Evolutionary conservation across 2,888 invertebrate species (phyloP), one percentile per base, ranked within the genome.

Genomic region (Folsomia manolachei): DNA sequence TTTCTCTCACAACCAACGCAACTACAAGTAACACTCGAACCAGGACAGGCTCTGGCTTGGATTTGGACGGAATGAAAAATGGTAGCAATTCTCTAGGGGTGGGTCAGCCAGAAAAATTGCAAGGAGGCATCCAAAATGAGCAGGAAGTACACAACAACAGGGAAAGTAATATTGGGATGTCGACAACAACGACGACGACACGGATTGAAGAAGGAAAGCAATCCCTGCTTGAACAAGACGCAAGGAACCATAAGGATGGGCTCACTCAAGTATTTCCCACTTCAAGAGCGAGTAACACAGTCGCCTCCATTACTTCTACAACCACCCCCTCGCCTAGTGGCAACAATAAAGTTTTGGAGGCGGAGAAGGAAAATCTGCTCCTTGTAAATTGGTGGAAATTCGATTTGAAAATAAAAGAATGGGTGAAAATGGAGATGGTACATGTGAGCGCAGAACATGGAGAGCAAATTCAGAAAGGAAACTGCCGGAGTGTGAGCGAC

Each of bases 331-430:
- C 7, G 7, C 14, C 60, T 11, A 21, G 60, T 21, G 14, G 60
- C n/a, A 60, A 60, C 7, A 60, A 60, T 11, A 21, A 60, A 60
- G 14, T 14, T 23, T 23, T 63, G 63, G 63, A 9, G 25, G 7
- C 11, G 63, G 26, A 2, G 9, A 7, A 65, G 65, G 11, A 27
- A 27, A 65, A 25, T 24, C 21, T 27, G 61, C 25, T 25, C 52
- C 24, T 9, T 19, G 21, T 69, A 69, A 74, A 72, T 64, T 79
- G 76, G 77, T 80, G 80, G 80, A 80, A 79, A 75, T 80, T 80
- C 70, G 78, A 79, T 72, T 72, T 80, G 25, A 70, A 18, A 19
- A 18, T 56, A 56, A 56, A 75, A 26, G 78, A 80, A 77, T 80
- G 80, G 80, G 72, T 76, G 53, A 78, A 78, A 73, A 75, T 79